Percentiles rank a stretch among this genome's conserved stretches.
Conservation (phyloP, 2,113 vertebrate species). For the Corydoras sp. region DNA sequence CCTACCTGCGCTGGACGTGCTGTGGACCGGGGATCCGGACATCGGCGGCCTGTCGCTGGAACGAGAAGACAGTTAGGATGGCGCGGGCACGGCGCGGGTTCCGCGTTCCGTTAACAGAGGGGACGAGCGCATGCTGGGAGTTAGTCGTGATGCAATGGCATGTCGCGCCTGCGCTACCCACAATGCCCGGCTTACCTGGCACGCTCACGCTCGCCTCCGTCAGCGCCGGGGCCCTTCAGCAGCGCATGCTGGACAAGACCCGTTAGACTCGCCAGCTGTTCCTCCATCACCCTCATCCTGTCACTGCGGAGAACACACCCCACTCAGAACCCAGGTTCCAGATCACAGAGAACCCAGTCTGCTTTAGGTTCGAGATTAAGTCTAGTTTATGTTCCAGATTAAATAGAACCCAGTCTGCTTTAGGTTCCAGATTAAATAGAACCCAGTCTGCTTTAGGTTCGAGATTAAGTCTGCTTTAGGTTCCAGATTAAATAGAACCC, state of each 20-base stretch:
- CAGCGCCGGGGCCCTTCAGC: slow-evolving; percentile 92
- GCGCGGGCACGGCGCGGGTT: background rate
- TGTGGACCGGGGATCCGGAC: slow-evolving; percentile 70
- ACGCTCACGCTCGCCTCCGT: slow-evolving; percentile 81
- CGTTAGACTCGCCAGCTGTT: slow-evolving; percentile 98
- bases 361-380: too few relatives aligned
- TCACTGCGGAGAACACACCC: slow-evolving; percentile 79
- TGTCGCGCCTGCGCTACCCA: slow-evolving; percentile 29
- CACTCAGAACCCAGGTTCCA: too few relatives aligned
- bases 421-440: too few relatives aligned
- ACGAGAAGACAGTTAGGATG: slow-evolving; percentile 34
- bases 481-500: too few relatives aligned
- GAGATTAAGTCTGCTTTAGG: too few relatives aligned
- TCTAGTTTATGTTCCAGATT: too few relatives aligned
- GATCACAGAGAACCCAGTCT: too few relatives aligned
- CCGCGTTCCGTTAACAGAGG: slow-evolving; percentile 2
- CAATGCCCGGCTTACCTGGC: slow-evolving; percentile 79
- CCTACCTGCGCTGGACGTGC: slow-evolving; percentile 73
- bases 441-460: too few relatives aligned
- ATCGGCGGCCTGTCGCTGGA: slow-evolving; percentile 81
- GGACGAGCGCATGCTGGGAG: slow-evolving; percentile 30
- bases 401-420: too few relatives aligned
- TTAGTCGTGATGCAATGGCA: slow-evolving; percentile 19
- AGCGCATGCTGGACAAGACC: slow-evolving; percentile 97
- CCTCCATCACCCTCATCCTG: slow-evolving; percentile 99